Base-by-base conservation (phyloP, 2,797 vertebrate genomes). In the Craterocephalus amniculus region DNA sequence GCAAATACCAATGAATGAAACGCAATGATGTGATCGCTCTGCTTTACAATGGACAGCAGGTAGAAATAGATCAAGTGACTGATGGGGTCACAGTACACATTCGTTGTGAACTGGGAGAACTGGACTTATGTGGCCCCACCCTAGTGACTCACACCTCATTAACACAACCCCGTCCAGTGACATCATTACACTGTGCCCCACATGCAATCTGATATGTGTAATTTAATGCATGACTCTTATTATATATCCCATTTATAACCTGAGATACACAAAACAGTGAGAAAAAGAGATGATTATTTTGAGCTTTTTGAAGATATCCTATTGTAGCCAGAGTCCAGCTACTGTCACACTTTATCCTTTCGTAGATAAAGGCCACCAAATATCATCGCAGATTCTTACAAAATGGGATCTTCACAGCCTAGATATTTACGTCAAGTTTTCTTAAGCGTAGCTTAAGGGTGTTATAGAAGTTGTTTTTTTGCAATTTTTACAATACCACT, bases 11-110 rank as follows among this genome's bases (percentile, higher is more conserved):
- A 22, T 62, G 65, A 79, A 80, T 70, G 76, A 78, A 72, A 78
- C 22, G 34, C 3, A 43, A 52, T 38, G 57, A 77, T 61, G 58
- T 48, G 52, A 69, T 79, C 2, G 14, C 43, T 38, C 26, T 0
- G n/a, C 58, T 75, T 84, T 58, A 78, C 75, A 83, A 76, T 68
- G 54, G 31, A 52, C 10, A 32, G 22, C 35, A 36, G 63, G 57
- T 49, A 68, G 66, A 77, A 71, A 69, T 49, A 72, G 79, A 79
- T 84, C 74, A 70, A 54, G 72, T 84, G 74, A 71, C 72, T 64
- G 69, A 74, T 56, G 54, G 77, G 88, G 84, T 87, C 80, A 85
- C 59, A 77, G 88, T 82, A 74, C 81, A 83, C 49, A 2, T 45
- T 58, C 73, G 85, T 85, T 81, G 88, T 75, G 79, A 78, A 73